Conservation (phyloP, 2,888 invertebrate species). For the Volucella inanis region DNA sequence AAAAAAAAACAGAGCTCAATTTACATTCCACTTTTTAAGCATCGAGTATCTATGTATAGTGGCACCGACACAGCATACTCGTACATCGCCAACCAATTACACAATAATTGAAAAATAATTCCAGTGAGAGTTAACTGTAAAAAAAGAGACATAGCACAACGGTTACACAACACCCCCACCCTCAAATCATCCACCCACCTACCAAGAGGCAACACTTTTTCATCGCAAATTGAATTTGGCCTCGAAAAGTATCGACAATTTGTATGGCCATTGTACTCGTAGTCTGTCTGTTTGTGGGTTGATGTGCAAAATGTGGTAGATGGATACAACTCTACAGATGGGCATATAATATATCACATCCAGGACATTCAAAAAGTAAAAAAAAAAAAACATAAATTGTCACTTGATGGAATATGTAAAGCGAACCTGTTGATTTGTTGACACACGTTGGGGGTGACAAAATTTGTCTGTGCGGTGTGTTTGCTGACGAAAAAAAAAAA, state of each 20-base stretch:
- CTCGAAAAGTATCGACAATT: constrained; percentile 73
- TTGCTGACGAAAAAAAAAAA: constrained; percentile 11
- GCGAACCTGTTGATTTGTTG: constrained; percentile 74
- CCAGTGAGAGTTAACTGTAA: constrained; percentile 61
- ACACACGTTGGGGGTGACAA: constrained; percentile 71
- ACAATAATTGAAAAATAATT: constrained; percentile 75
- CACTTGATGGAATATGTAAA: constrained; percentile 49
- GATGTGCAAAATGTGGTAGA: constrained; percentile 71
- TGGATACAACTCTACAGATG: constrained; percentile 41
- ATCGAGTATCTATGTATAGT: neutral
- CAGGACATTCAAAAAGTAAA: constrained; percentile 51
- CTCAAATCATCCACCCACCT: neutral
- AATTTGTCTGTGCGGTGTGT: constrained; percentile 39
- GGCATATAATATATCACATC: constrained; percentile 60
- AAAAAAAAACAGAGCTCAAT: constrained; percentile 44
- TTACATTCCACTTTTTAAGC: constrained; percentile 62
- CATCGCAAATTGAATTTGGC: constrained; percentile 73
- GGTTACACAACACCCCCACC: constrained; percentile 34
- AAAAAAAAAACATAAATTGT: constrained; percentile 23
- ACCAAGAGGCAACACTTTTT: constrained; percentile 53
- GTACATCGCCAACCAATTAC: constrained; percentile 71
- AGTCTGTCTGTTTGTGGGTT: constrained; percentile 40
- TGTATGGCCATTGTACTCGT: constrained; percentile 71
- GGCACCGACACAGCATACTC: constrained; percentile 11
- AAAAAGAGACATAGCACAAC: constrained; percentile 54